A percentile compares a stretch with the other conserved stretches of the same genome.
phyloP scores from a whole-genome alignment of 2,113 vertebrate genomes.

The Fulica atra region DNA sequence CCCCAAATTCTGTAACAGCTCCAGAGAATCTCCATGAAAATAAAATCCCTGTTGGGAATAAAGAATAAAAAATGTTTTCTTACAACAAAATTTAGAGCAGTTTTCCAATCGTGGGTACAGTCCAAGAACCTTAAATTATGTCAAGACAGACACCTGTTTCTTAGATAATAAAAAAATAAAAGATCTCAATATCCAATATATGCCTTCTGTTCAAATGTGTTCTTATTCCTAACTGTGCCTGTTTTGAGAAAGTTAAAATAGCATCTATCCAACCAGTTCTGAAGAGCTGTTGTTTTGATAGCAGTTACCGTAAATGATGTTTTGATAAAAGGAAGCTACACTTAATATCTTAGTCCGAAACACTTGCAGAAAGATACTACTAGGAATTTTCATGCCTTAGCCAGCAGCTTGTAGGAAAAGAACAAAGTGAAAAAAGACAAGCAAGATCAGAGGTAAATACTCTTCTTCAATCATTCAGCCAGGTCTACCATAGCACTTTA shows the following conservation, averaged over 20 bases:
- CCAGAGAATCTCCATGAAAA: background rate
- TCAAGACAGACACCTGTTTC: background rate
- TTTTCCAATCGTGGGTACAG: background rate
- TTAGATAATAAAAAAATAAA: background rate
- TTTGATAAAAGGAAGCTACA: background rate
- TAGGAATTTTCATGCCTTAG: background rate
- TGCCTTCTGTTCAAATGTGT: background rate
- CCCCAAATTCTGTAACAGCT: background rate
- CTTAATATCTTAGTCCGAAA: background rate
- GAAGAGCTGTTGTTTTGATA: background rate
- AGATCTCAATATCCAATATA: background rate
- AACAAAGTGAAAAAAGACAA: background rate
- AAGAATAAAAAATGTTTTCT: too few relatives aligned
- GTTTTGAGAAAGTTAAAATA: background rate
- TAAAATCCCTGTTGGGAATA: background rate
- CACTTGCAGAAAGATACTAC: background rate
- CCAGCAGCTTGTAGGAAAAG: background rate
- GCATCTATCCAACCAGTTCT: background rate
- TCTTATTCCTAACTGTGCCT: background rate
- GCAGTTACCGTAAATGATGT: background rate
- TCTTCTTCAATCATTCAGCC: background rate
- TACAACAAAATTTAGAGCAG: background rate
- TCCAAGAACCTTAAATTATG: background rate
- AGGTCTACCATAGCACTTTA: background rate
- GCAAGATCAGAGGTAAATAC: background rate